These are phyloP conservation scores for Chymomyza amoena DNA, from an alignment of 2,888 invertebrate genomes.

Conservation along the genomic window DNA sequence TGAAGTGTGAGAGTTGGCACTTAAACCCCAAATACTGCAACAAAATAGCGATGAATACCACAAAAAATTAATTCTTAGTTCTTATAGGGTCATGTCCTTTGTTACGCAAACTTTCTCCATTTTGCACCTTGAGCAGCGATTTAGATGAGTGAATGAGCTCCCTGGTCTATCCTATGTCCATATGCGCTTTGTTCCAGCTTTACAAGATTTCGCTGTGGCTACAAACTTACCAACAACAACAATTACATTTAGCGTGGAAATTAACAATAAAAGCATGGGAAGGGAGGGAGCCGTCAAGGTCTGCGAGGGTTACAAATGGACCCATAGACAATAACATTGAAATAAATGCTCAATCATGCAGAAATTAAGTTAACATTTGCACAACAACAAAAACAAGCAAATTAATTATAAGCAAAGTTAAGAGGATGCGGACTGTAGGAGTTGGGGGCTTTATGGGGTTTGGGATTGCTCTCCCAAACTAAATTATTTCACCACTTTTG, in stretches of 20 bases:
- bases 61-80: no score
- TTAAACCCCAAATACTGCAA: no score
- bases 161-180: neutral
- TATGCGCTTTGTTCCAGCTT: neutral
- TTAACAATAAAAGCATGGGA: neutral
- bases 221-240: neutral
- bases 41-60: no score
- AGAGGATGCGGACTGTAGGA: neutral
- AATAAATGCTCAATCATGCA: constrained; percentile 64
- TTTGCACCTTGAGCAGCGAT: no score
- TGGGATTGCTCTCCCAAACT: neutral
- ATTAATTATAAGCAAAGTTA: constrained; percentile 26
- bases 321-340: constrained; percentile 49
- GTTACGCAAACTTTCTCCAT: no score
- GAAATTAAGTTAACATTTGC: constrained; percentile 64
- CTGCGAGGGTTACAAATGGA: constrained; percentile 4
- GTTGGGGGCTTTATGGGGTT: neutral
- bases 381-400: constrained; percentile 40
- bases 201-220: neutral
- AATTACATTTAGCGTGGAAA: neutral
- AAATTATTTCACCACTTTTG: neutral
- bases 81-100: no score
- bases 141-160: no score
- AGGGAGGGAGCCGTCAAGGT: neutral
- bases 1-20: no score